Base-by-base conservation (phyloP, 2,797 vertebrate genomes). In the Dendrocincla tyrannina region DNA sequence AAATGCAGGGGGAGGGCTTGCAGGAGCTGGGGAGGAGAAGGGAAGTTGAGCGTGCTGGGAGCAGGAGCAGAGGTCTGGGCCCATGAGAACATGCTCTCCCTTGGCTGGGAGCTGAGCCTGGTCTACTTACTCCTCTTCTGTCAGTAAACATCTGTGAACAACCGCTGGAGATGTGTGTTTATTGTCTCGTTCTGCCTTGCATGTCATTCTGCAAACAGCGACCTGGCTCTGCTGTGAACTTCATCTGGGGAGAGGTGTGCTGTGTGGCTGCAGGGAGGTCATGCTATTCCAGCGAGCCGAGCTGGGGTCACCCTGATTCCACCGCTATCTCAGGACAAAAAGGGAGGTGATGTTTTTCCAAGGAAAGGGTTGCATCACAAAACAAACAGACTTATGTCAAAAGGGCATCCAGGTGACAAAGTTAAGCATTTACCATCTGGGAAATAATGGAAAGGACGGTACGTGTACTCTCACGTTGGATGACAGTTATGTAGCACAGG, bases 121-220 rank as follows among this genome's bases (percentile, higher is more conserved):
- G 13, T 81, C 47, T 91, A 23, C 41, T 64, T 68, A 58, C 27
- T 83, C 44, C 47, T 84, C 73, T 93, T 59, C 59, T 91, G 47
- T 70, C 41, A 64, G 88, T 55, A 91, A 92, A 91, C 62, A 81
- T 73, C 69, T 78, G 73, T 52, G 69, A 80, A 49, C 72, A 76
- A 33, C 42, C 2, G 0, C 75, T 88, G 68, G 44, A 59, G 16
- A 24, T 28, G 35, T 62, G 50, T 41, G 32, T 76, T 91, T 73
- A 77, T 91, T 66, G 37, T 91, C 66, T 81, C 42, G 27, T 76
- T 83, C 52, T 86, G 33, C 30, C 30, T 86, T 62, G 70, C 60
- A 20, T 78, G 90, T 88, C 24, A 19, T 86, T 91, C 69, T 79
- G 64, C 30, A 72, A 82, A 72, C 85, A 73, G 46, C 17, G 25